Evolutionary conservation across 1,140 invertebrate species (phyloP), one percentile per base, ranked within the genome.

Genomic region (Caenorhabditis inopinata): DNA sequence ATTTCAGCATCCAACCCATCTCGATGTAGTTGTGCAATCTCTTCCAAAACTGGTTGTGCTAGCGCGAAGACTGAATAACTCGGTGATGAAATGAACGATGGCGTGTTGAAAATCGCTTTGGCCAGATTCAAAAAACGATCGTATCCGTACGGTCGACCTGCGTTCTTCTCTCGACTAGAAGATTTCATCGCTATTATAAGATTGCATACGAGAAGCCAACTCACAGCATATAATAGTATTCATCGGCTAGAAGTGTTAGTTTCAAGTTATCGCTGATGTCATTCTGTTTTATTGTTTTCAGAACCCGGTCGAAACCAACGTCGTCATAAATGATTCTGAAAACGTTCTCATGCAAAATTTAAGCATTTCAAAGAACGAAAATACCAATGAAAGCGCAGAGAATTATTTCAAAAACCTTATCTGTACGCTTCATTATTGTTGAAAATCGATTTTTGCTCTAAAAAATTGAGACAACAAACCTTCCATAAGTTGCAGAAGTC

Each of bases 291-390:
- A 75, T 75, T 25, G 5, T 35, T 32, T 75, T 48, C 12, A 75
- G 45, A 18, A 75, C 25, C 9, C 74, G 18, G 48, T 49, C 47
- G 6, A 75, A 75, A 32, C 74, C 74, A 35, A 75, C 38, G 45
- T 75, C 74, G 35, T 75, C 74, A 35, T 75, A 75, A 16, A 75
- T 32, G n/a, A 75, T 48, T 75, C 74, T 53, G 25, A 53, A 53
- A 14, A 42, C 14, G 38, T 42, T 42, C 14, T 42, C 5, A 5
- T 42, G 38, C 38, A 42, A 42, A 11, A 23, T 53, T 27, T 27
- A n/a, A n/a, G 7, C n/a, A 23, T 21, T 23, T 53, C 18, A 53
- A 27, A n/a, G n/a, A n/a, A n/a, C n/a, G n/a, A n/a, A n/a, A n/a
- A n/a, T n/a, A n/a, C n/a, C n/a, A n/a, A n/a, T n/a, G n/a, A n/a